Conservation (phyloP, 2,888 invertebrate species). For the Poecilobothrus nobilitatus region DNA sequence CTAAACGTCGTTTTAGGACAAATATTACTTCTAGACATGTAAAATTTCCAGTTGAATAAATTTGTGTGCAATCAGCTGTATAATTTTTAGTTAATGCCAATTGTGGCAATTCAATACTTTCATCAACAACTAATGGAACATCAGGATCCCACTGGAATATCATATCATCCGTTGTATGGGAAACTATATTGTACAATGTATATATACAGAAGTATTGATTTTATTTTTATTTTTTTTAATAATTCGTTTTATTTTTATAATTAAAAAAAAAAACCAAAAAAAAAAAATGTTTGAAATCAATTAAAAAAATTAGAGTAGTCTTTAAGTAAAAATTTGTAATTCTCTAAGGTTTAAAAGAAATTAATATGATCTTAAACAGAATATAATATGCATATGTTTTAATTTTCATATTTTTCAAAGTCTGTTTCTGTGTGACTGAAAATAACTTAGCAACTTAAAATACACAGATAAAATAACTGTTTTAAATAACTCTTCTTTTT, state of each 20-base stretch:
- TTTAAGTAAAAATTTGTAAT: too few relatives aligned
- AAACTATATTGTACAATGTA: constrained; percentile 50
- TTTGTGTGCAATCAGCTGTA: constrained; percentile 83
- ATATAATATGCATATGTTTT: too few relatives aligned
- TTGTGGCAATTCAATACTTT: constrained; percentile 81
- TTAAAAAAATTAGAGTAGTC: too few relatives aligned
- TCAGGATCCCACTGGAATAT: constrained; percentile 85
- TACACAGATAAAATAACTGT: too few relatives aligned
- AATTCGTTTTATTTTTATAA: background rate
- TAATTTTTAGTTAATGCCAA: constrained; percentile 79
- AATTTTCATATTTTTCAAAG: too few relatives aligned
- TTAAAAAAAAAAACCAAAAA: too few relatives aligned
- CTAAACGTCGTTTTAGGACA: constrained; percentile 76
- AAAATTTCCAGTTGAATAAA: constrained; percentile 60
- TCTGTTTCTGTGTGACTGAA: too few relatives aligned
- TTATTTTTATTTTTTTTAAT: background rate
- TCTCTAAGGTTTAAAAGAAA: too few relatives aligned
- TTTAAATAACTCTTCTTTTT: too few relatives aligned
- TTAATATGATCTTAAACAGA: too few relatives aligned
- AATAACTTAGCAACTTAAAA: too few relatives aligned
- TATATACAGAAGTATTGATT: background rate
- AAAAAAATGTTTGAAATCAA: too few relatives aligned
- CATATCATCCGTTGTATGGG: constrained; percentile 81
- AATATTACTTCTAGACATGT: constrained; percentile 87
- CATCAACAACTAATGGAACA: constrained; percentile 77